phyloP scores from a whole-genome alignment of 2,888 invertebrate species.

The Lapara coniferarum region DNA sequence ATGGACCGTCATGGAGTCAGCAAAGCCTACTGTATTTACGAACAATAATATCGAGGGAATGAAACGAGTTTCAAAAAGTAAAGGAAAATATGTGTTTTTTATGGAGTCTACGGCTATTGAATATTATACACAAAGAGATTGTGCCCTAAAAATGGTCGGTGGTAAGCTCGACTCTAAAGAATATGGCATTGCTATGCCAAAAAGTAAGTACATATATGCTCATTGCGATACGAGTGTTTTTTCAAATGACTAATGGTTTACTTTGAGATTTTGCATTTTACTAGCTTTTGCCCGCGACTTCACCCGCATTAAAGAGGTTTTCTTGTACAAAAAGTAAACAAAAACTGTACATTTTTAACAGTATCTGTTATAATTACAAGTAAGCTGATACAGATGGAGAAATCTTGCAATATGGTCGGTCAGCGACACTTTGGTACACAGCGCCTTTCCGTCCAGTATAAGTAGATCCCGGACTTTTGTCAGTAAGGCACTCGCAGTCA shows the following conservation, averaged over 20 bases:
- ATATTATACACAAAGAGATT: slow-evolving; percentile 92
- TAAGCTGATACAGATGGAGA: too few species aligned
- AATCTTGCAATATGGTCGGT: too few species aligned
- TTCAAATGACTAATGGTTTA: not conserved
- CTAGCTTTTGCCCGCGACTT: too few species aligned
- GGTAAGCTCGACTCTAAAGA: slow-evolving; percentile 90
- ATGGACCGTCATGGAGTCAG: slow-evolving; percentile 94
- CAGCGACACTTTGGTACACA: too few species aligned
- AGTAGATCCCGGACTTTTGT: too few species aligned
- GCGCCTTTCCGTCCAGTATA: too few species aligned
- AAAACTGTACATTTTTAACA: too few species aligned
- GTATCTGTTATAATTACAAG: too few species aligned
- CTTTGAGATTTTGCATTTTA: not conserved
- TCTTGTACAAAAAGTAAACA: too few species aligned
- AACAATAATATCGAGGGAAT: slow-evolving; percentile 92
- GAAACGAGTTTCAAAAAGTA: slow-evolving; percentile 88
- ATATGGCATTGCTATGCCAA: slow-evolving; percentile 93
- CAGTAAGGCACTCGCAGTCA: too few species aligned
- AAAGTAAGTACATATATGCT: slow-evolving; percentile 83
- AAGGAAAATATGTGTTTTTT: slow-evolving; percentile 94
- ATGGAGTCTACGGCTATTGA: slow-evolving; percentile 98
- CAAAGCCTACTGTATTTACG: slow-evolving; percentile 92
- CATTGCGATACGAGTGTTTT: not conserved
- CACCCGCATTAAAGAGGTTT: too few species aligned
- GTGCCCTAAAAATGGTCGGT: slow-evolving; percentile 91